Evolutionary conservation across 2,888 invertebrate species (phyloP).

Genomic region (Synergus japonicus): DNA sequence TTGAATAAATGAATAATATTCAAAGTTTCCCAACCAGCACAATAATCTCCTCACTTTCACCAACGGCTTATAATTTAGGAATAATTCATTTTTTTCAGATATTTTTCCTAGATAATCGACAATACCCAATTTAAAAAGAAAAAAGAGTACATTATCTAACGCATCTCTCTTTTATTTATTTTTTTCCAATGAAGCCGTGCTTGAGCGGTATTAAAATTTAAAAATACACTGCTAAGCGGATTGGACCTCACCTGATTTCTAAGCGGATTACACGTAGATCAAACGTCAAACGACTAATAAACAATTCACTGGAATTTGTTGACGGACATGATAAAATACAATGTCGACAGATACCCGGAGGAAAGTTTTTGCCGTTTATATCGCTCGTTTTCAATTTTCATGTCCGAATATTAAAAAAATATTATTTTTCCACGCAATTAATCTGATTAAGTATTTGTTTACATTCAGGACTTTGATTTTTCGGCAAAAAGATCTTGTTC

Average conservation of each 20-base stretch:
- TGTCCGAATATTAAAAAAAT: neutral
- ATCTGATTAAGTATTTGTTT: no score
- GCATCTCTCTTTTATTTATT: neutral
- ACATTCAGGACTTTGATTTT: no score
- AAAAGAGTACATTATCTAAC: neutral
- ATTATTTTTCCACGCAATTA: no score
- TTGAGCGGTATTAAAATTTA: constrained; percentile 12
- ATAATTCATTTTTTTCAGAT: constrained; percentile 9
- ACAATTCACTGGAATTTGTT: constrained; percentile 6
- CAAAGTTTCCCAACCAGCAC: constrained; percentile 4
- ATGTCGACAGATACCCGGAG: neutral
- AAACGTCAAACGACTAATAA: constrained; percentile 29
- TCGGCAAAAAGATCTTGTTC: neutral
- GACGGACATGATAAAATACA: neutral
- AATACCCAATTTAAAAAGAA: constrained; percentile 31
- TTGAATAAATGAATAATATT: constrained; percentile 37
- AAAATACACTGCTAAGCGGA: constrained; percentile 20
- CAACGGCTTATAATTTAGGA: constrained; percentile 14
- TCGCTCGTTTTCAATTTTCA: neutral
- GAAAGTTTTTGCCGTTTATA: neutral
- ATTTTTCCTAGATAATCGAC: constrained; percentile 27
- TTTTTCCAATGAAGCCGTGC: neutral
- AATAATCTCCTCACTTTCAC: constrained; percentile 21
- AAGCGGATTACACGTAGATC: constrained; percentile 13
- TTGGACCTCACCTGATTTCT: constrained; percentile 13